Evolutionary conservation across 2,888 invertebrate genomes (phyloP), one percentile per base, ranked within the genome.

Genomic region (Cephus nigrinus): DNA sequence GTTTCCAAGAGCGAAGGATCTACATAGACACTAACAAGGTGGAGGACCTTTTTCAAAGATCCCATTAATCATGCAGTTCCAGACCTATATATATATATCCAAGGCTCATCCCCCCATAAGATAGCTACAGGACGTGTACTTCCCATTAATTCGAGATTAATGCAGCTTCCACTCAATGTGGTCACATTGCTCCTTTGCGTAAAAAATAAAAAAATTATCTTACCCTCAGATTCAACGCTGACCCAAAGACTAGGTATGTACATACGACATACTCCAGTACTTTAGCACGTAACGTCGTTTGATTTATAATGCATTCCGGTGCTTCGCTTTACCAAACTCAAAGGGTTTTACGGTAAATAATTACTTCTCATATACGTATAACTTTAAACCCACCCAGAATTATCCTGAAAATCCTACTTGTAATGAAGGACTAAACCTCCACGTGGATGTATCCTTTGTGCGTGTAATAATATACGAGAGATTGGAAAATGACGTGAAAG

Each of bases 261-360:
- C 23, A 55, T 55, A 9, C 55, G 23, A 33, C 5, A 34, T 23
- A n/a, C 73, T 68, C 75, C 55, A 55, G 55, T 55, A 40, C 40
- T 40, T 15, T 15, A 15, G 40, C 75, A 35, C 78, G 74, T 76
- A 76, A 55, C 74, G 55, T 55, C 80, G 80, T 82, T 81, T 82
- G 83, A 83, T 84, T 79, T 79, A 83, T 83, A 83, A 82, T 83
- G 79, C 77, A 82, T 73, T 68, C 31, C 31, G 69, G 68, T 68
- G 35, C 55, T 40, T 36, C 76, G 32, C 55, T 73, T 78, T 74
- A 73, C 74, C 2, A 32, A 80, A 83, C 82, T 81, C 78, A 77
- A 80, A 81, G 79, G 81, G 79, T 75, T 79, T 15, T 55, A 55
- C 80, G 79, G 81, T 84, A 81, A 83, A 83, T 84, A 82, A 84